These are phyloP conservation scores for Asobara japonica DNA, from an alignment of 1,140 invertebrate genomes.

Conservation along the genomic window DNA sequence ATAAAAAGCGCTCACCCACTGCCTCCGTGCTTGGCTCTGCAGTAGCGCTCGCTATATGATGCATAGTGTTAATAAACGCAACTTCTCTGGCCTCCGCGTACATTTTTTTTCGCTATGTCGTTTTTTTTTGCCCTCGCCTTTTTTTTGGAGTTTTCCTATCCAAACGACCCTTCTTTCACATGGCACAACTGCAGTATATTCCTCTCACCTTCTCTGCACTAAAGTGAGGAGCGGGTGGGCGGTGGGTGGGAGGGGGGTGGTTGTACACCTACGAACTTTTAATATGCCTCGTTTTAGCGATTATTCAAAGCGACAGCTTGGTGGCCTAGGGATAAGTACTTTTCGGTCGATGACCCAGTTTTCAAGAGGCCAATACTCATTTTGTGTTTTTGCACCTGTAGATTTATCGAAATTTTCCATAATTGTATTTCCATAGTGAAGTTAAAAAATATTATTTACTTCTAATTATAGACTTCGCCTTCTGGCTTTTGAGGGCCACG, in stretches of 20 bases:
- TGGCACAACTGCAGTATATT: neutral
- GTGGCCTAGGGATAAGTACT: conserved; percentile 8
- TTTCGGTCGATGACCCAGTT: conserved; percentile 1
- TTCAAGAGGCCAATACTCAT: neutral
- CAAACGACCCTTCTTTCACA: conserved; percentile 5
- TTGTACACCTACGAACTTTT: conserved; percentile 29
- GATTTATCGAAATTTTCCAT: neutral
- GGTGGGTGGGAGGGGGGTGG: neutral
- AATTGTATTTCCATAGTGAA: neutral
- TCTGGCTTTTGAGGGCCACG: neutral
- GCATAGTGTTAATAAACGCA: conserved; percentile 54
- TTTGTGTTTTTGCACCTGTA: neutral
- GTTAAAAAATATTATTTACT: neutral
- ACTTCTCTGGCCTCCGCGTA: conserved; percentile 23
- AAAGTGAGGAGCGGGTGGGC: neutral
- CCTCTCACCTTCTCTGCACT: neutral
- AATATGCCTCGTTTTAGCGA: conserved; percentile 37
- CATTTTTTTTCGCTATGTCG: conserved; percentile 10
- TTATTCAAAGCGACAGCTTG: conserved; percentile 35
- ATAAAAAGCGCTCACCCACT: conserved; percentile 42
- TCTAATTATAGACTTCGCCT: neutral
- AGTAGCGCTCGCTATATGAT: conserved; percentile 42
- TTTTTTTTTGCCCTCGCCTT: neutral
- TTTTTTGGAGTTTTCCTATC: conserved; percentile 10
- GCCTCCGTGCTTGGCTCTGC: conserved; percentile 2